Conservation (phyloP, 2,797 vertebrate genomes). For the Pipistrellus kuhlii region DNA sequence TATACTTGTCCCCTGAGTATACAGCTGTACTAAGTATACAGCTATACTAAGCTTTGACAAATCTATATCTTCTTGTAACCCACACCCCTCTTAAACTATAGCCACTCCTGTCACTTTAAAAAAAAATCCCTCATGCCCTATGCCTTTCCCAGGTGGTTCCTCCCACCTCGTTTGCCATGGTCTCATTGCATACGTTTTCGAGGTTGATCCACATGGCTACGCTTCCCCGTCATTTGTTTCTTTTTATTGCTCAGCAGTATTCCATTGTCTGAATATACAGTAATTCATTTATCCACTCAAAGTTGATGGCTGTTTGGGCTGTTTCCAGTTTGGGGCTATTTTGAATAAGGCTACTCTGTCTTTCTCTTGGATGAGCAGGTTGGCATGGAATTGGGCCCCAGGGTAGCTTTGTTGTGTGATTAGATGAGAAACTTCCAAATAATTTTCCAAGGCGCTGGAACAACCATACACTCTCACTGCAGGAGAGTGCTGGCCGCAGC, state of each 20-base stretch:
- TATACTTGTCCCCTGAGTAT: background rate
- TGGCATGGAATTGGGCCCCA: background rate
- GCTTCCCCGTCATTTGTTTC: background rate
- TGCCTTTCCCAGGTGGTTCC: background rate
- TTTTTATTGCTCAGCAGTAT: background rate
- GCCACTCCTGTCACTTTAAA: background rate
- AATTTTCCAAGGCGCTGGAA: background rate
- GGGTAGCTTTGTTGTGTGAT: background rate
- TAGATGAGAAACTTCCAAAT: background rate
- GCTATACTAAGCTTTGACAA: constrained; percentile 24
- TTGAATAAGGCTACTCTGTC: background rate
- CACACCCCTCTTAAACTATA: background rate
- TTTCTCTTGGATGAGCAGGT: background rate
- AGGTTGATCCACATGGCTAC: background rate
- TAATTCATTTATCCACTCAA: background rate
- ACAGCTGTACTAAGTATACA: background rate
- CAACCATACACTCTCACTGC: background rate
- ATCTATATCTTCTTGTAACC: background rate
- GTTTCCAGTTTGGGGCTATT: background rate
- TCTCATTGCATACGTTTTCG: background rate
- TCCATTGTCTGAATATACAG: background rate
- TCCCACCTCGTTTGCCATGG: no score
- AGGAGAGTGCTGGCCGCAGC: background rate
- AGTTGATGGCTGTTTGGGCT: background rate
- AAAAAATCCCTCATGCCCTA: background rate